Evolutionary conservation across 2,888 invertebrate species (phyloP), one percentile per base, ranked within the genome.

Genomic region (Gymnocheta viridis): DNA sequence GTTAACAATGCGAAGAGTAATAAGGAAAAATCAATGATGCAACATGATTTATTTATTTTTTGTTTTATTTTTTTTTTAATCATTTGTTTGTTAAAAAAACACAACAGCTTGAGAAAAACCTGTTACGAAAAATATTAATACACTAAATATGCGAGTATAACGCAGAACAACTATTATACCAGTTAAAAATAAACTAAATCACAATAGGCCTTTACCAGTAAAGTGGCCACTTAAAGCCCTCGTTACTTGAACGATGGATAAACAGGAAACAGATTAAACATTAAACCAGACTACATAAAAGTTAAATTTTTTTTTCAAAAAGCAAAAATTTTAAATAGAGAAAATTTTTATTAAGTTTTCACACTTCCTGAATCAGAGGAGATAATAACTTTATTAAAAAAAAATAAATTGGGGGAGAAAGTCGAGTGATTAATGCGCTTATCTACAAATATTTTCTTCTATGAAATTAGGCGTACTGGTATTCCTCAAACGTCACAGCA

Each of bases 1-100:
- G n/a, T 64, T 19, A 29, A 51, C 62, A 51, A 47, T 22, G n/a
- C n/a, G 32, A 73, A 62, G 38, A 51, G 35, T 35, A 44, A 32
- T 35, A n/a, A 62, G 64, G 62, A 74, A 51, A 17, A 62, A 49
- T 62, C 60, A 74, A 62, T 73, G 62, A 74, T 62, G 73, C 49
- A 62, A 74, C 49, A 38, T 35, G 44, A 73, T 62, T 62, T 44
- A 62, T 62, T 62, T 62, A 41, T 62, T 41, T 62, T 60, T 14
- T 22, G 24, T 41, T 62, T 62, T 1, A 41, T 7, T 22, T 60
- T n/a, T 19, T 47, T 29, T 32, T 47, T 22, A 22, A 24, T 22
- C 12, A 27, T 19, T 35, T 17, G 19, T 5, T 47, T 17, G 58
- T 12, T 58, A 12, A 9, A 64, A 47, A 67, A 51, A 67, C 49